These are phyloP conservation scores for Sarcophaga caerulescens DNA, from an alignment of 2,888 invertebrate species.

Conservation along the genomic window DNA sequence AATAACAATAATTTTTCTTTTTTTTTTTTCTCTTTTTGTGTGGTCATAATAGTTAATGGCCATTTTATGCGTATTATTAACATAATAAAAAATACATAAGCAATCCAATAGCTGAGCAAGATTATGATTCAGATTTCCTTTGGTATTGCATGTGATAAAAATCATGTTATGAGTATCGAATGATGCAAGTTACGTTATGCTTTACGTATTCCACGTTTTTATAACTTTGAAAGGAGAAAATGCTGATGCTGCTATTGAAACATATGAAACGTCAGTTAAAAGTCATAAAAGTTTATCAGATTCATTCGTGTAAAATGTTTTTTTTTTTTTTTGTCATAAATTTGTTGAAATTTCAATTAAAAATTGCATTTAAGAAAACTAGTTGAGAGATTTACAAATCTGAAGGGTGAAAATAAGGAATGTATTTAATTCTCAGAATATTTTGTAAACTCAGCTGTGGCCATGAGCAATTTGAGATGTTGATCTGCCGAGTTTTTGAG, in stretches of 20 bases:
- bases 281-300: conserved; percentile 15
- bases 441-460: too few species aligned
- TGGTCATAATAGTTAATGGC: conserved; percentile 72
- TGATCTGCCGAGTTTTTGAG: too few species aligned
- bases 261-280: conserved; percentile 48
- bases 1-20: conserved; percentile 48
- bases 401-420: too few species aligned
- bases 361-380: too few species aligned
- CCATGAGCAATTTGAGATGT: too few species aligned
- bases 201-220: neutral
- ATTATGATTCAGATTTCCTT: conserved; percentile 7
- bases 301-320: neutral
- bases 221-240: conserved; percentile 8
- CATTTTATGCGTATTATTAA: conserved; percentile 78
- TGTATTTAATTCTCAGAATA: too few species aligned
- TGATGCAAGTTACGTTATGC: neutral
- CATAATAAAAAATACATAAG: conserved; percentile 77
- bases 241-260: conserved; percentile 44
- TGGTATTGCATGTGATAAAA: neutral
- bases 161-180: neutral
- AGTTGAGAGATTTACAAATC: too few species aligned
- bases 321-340: neutral
- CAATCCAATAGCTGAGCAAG: conserved; percentile 5
- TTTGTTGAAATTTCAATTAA: too few species aligned
- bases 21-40: neutral